Conservation (phyloP, 2,797 vertebrate genomes). For the Sarcophilus harrisii region DNA sequence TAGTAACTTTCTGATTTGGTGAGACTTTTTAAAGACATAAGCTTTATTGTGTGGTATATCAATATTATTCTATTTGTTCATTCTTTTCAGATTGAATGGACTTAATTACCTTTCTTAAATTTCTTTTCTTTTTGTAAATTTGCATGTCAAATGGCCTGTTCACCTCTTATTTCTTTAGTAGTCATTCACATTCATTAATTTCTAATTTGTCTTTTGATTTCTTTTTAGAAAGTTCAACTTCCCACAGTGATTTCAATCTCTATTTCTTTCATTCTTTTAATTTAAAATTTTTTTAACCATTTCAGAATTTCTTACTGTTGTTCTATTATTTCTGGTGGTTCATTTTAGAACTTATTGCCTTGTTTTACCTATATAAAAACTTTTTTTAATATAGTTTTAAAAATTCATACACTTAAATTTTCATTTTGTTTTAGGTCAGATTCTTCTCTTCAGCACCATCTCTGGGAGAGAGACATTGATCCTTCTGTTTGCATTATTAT, state of each 20-base stretch:
- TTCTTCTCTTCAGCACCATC: background rate
- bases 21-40: background rate
- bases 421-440: background rate
- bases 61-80: background rate
- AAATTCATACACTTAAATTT: background rate
- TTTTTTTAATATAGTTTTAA: background rate
- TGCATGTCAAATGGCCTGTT: background rate
- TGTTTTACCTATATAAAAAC: background rate
- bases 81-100: background rate
- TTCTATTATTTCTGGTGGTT: background rate
- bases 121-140: background rate
- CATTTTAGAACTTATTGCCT: background rate
- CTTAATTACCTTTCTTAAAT: background rate
- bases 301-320: background rate
- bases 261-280: background rate
- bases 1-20: background rate
- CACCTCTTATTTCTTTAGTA: background rate
- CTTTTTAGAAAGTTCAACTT: background rate
- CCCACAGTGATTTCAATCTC: background rate
- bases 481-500: background rate
- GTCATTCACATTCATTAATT: background rate
- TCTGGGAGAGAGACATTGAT: background rate
- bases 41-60: background rate
- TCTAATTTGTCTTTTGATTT: background rate
- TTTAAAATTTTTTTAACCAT: background rate